phyloP scores from a whole-genome alignment of 2,888 invertebrate species.

The Pogonocherus hispidulus region DNA sequence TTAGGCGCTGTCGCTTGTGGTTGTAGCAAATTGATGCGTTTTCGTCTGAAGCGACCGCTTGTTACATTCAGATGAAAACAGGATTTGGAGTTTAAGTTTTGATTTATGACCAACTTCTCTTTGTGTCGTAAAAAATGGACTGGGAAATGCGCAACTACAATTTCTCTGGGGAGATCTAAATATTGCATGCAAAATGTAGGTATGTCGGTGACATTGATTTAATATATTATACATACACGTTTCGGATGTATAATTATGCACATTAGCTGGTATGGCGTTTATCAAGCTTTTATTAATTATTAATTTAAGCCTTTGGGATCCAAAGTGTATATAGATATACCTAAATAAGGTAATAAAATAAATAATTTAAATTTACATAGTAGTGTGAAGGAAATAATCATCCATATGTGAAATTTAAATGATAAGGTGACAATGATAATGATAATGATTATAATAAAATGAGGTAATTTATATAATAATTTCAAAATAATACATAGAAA shows the following conservation, averaged over 20 bases:
- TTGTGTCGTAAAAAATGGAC: constrained; percentile 16
- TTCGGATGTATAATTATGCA: background rate
- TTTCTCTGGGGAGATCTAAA: background rate
- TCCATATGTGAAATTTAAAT: too few species aligned
- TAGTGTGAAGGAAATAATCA: too few species aligned
- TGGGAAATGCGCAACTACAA: constrained; percentile 6
- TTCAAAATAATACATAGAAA: too few species aligned
- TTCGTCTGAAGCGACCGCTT: constrained; percentile 44
- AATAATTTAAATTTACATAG: too few species aligned
- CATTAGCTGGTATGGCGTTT: too few species aligned
- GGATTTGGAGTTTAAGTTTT: constrained; percentile 43
- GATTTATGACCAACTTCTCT: constrained; percentile 43
- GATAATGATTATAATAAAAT: too few species aligned
- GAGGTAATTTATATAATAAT: too few species aligned
- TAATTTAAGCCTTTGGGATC: too few species aligned
- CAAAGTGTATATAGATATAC: too few species aligned
- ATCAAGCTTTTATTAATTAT: too few species aligned
- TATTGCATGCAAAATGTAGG: constrained; percentile 12
- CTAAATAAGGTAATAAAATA: too few species aligned
- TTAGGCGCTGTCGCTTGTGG: constrained; percentile 10
- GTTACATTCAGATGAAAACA: constrained; percentile 47
- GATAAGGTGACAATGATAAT: too few species aligned
- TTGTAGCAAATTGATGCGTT: constrained; percentile 46
- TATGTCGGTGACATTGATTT: background rate
- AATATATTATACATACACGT: background rate